A percentile compares a stretch with the other conserved stretches of the same genome.
Evolutionary conservation across 2,888 invertebrate species (phyloP).

Genomic region (Metalampra italica): DNA sequence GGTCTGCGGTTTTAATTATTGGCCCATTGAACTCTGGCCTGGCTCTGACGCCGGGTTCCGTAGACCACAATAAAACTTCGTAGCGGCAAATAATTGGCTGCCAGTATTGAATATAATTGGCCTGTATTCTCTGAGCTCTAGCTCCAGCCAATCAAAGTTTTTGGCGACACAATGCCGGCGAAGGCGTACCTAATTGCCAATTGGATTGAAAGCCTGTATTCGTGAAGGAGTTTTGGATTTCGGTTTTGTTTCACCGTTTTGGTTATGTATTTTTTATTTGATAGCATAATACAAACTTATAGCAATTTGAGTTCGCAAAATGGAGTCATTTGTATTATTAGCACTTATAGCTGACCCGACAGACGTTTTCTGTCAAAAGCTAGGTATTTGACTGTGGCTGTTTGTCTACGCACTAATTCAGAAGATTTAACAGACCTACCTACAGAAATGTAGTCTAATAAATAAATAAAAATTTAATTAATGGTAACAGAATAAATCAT

Average conservation of each 20-base stretch:
- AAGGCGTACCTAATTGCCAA: slow-evolving; percentile 59
- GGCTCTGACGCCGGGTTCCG: slow-evolving; percentile 58
- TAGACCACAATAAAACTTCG: slow-evolving; percentile 60
- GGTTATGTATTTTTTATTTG: neutral
- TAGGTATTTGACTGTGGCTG: too few species aligned
- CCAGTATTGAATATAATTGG: slow-evolving; percentile 68
- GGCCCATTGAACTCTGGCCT: slow-evolving; percentile 58
- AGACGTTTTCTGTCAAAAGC: too few species aligned
- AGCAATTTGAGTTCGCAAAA: too few species aligned
- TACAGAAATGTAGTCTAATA: too few species aligned
- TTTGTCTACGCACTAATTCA: too few species aligned
- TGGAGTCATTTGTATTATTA: too few species aligned
- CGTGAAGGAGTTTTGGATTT: neutral
- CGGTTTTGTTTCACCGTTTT: neutral
- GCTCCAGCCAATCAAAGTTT: slow-evolving; percentile 67
- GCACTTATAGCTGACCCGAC: too few species aligned
- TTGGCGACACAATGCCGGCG: slow-evolving; percentile 53
- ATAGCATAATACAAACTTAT: too few species aligned
- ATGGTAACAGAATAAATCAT: too few species aligned
- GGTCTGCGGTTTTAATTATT: slow-evolving; percentile 68
- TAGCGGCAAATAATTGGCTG: slow-evolving; percentile 59
- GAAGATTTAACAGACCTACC: too few species aligned
- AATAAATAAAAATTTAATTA: too few species aligned
- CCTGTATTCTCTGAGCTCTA: slow-evolving; percentile 47
- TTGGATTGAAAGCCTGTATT: slow-evolving; percentile 33